Base-by-base conservation (phyloP, 2,888 invertebrate species). In the Diploptera punctata region DNA sequence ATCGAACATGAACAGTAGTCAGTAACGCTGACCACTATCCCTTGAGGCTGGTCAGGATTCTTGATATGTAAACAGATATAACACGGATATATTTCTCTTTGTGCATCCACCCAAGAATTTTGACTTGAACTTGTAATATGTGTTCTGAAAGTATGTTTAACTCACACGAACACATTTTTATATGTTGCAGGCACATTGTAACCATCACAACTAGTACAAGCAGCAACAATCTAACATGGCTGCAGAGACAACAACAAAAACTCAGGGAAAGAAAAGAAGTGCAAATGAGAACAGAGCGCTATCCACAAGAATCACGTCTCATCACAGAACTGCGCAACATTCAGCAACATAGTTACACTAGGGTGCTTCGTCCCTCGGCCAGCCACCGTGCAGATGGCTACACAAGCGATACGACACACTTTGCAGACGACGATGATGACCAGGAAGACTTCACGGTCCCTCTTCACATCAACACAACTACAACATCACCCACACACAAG, bases 221-320 rank as follows among this genome's bases (percentile, higher is more conserved):
- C 49, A 83, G 83, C 75, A 84, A 85, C n/a, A 87, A 87, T 26
- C 84, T 91, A 76, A 91, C 93, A 70, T 94, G 94, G 94, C 86
- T 94, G 75, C 93, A 93, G 82, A 87, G 91, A 76, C 94, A 94
- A 80, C 94, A 94, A 80, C 88, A 92, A 81, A 93, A 93, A 81
- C 86, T 94, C 60, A 88, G 92, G 65, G 93, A 93, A 78, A 87
- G 91, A 77, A 87, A 90, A 78, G 93, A 93, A 81, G 89, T 91
- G 74, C 87, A 91, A 80, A 87, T 91, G 81, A 86, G 91, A 75
- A 91, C 91, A 79, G 91, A 93, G 81, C 87, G 91, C 76, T 86
- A 88, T 77, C 90, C 90, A 75, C 88, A 90, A 80, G 93, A 93
- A 83, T 87, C 87, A 75, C 84, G 87, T 38, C 84, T 90, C 72